Evolutionary conservation across 2,797 vertebrate genomes (phyloP).

Genomic region (Gallirallus australis): DNA sequence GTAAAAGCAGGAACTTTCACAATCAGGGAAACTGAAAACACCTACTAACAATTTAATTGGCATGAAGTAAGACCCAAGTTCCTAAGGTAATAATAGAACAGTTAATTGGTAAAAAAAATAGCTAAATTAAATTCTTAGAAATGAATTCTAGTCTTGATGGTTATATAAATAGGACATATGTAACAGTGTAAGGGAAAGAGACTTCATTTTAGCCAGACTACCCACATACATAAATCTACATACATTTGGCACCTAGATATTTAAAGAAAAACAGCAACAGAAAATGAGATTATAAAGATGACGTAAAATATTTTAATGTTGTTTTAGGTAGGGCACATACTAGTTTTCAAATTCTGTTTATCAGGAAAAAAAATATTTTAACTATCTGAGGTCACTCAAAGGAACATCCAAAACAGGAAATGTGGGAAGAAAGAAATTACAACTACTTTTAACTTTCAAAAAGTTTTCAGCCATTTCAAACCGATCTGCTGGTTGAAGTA

Average conservation of each 20-base stretch:
- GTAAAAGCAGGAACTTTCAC: neutral
- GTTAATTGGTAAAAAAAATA: neutral
- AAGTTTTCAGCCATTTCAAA: slow-evolving; percentile 19
- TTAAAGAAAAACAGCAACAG: neutral
- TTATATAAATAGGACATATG: neutral
- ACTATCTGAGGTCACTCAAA: neutral
- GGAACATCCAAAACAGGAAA: slow-evolving; percentile 26
- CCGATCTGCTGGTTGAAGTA: neutral
- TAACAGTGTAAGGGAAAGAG: neutral
- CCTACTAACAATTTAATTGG: neutral
- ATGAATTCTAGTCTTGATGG: neutral
- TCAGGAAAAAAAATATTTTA: neutral
- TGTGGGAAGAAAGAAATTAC: neutral
- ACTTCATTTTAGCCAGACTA: neutral
- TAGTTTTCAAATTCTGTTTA: neutral
- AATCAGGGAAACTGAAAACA: neutral
- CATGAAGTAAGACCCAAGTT: neutral
- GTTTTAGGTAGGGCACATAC: neutral
- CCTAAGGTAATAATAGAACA: neutral
- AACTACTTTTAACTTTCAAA: neutral
- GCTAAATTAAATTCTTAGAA: neutral
- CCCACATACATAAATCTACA: neutral
- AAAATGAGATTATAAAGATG: neutral
- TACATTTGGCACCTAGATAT: neutral
- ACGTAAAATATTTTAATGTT: neutral